Percentiles rank a stretch among this genome's conserved stretches.
phyloP scores from a whole-genome alignment of 23 tunicate genomes.

The Corella eumyota region DNA sequence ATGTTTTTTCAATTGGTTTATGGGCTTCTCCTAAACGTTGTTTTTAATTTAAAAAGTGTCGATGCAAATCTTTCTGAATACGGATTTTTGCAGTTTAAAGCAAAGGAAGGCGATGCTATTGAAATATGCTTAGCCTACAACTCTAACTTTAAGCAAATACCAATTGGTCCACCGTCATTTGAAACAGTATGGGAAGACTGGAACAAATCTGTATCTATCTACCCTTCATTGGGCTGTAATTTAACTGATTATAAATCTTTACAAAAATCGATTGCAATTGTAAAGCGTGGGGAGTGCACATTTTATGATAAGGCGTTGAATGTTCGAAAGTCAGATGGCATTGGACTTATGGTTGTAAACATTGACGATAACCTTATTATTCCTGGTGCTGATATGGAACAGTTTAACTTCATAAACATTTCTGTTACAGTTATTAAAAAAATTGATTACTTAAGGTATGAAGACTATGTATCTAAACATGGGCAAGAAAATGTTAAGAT shows the following conservation, averaged over 20 bases:
- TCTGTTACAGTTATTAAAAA: slow-evolving; percentile 38
- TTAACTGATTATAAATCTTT: slow-evolving; percentile 2
- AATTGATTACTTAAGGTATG: slow-evolving; percentile 9
- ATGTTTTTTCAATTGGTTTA: too few species aligned
- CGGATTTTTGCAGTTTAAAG: slow-evolving; percentile 14
- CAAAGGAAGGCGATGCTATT: background rate
- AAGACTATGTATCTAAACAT: background rate
- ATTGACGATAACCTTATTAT: slow-evolving; percentile 13
- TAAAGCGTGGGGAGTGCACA: slow-evolving; percentile 77
- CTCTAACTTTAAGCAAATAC: slow-evolving; percentile 9
- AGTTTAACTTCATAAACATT: slow-evolving; percentile 17
- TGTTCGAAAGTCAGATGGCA: slow-evolving; percentile 43
- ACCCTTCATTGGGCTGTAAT: slow-evolving; percentile 50
- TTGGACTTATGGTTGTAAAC: slow-evolving; percentile 46
- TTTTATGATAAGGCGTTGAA: slow-evolving; percentile 41
- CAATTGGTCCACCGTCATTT: background rate
- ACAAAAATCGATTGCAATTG: slow-evolving; percentile 18
- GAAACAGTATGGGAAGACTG: too few species aligned
- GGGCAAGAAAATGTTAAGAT: slow-evolving; percentile 20
- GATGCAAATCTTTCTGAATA: too few species aligned
- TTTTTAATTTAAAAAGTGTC: too few species aligned
- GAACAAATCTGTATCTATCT: too few species aligned
- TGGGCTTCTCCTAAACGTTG: too few species aligned
- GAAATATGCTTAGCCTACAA: slow-evolving; percentile 21
- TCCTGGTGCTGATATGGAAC: slow-evolving; percentile 43